These are phyloP conservation scores for Rhinogobius similis DNA, from an alignment of 2,113 vertebrate species.

Conservation along the genomic window DNA sequence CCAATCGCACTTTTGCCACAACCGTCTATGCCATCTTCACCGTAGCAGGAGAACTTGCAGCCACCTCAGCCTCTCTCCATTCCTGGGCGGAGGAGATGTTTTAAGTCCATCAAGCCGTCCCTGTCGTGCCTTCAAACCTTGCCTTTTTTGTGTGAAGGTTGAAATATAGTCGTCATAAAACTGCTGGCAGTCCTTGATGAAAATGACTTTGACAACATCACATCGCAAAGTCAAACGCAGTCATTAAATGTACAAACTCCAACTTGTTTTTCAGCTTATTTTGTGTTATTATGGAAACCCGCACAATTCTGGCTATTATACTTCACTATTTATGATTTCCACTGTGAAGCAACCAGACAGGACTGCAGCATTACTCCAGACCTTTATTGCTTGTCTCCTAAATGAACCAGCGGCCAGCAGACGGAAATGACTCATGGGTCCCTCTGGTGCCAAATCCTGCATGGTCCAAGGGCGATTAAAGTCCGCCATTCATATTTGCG, in stretches of 20 bases:
- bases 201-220: constrained; percentile 6
- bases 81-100: no score
- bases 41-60: no score
- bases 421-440: constrained; percentile 78
- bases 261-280: constrained; percentile 52
- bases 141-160: no score
- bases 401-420: constrained; percentile 72
- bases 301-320: constrained; percentile 49
- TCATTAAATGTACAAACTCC: constrained; percentile 42
- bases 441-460: constrained; percentile 67
- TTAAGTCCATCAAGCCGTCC: no score
- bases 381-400: constrained; percentile 74
- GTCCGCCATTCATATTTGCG: constrained; percentile 76
- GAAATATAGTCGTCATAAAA: background rate
- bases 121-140: no score
- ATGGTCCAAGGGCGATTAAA: constrained; percentile 75
- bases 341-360: constrained; percentile 49
- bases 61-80: no score
- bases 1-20: no score
- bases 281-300: constrained; percentile 39
- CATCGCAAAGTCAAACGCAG: constrained; percentile 46
- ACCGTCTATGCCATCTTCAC: no score
- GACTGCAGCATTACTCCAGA: constrained; percentile 49
- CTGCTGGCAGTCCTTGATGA: background rate
- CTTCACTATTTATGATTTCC: constrained; percentile 73